Evolutionary conservation across 2,797 vertebrate species (phyloP).

Genomic region (Catostomus latipinnis): DNA sequence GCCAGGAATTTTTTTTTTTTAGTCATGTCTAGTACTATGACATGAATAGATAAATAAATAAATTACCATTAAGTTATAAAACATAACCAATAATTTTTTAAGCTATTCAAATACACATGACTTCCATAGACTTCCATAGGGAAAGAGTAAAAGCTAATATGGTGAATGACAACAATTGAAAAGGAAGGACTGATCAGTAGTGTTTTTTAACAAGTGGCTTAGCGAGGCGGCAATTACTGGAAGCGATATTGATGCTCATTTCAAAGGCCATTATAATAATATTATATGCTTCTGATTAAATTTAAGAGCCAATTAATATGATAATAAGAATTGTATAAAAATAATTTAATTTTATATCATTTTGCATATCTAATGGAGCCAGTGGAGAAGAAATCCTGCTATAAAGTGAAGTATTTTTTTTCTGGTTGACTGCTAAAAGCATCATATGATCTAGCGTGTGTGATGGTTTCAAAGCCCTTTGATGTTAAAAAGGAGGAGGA

Average conservation of each 20-base stretch:
- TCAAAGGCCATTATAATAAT: slow-evolving; percentile 10
- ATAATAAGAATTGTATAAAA: slow-evolving; percentile 25
- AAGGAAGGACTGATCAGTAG: too few species aligned
- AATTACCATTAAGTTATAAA: too few species aligned
- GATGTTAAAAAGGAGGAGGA: slow-evolving; percentile 4
- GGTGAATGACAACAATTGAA: too few species aligned
- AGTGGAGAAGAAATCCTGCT: background rate
- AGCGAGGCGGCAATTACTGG: background rate
- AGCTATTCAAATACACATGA: too few species aligned
- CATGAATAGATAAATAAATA: too few species aligned
- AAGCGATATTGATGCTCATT: slow-evolving; percentile 9
- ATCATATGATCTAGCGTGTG: background rate
- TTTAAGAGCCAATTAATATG: slow-evolving; percentile 15
- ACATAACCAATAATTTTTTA: too few species aligned
- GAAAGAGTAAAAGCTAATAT: too few species aligned
- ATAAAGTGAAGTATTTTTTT: background rate
- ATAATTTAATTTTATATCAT: slow-evolving; percentile 38
- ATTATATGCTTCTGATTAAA: slow-evolving; percentile 4
- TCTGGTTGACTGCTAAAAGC: background rate
- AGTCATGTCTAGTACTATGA: too few species aligned
- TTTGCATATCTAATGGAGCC: slow-evolving; percentile 24
- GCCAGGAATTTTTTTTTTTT: too few species aligned
- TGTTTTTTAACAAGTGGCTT: background rate
- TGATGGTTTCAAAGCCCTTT: background rate
- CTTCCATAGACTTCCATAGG: too few species aligned